These are phyloP conservation scores for Aricia agestis DNA, from an alignment of 1,140 invertebrate genomes.

Conservation along the genomic window DNA sequence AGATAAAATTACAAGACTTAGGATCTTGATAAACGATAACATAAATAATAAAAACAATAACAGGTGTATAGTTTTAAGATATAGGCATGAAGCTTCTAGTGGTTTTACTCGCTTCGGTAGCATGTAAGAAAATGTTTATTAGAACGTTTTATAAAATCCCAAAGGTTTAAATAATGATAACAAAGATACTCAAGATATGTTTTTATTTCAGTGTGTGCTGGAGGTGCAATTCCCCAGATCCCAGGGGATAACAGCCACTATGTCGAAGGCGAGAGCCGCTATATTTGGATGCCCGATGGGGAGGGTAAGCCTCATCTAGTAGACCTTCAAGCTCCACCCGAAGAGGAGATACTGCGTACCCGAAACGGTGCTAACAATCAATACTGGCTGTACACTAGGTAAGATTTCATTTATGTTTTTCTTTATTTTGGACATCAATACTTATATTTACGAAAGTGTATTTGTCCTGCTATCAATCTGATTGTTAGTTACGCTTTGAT, in stretches of 20 bases:
- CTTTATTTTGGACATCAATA: no score
- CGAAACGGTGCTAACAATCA: conserved; percentile 25
- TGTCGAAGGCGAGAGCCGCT: conserved; percentile 28
- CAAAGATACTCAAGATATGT: neutral
- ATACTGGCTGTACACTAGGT: conserved; percentile 45
- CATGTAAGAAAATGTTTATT: neutral
- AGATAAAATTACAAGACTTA: no score
- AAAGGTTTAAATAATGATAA: neutral
- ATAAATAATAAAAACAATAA: no score
- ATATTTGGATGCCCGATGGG: conserved; percentile 19
- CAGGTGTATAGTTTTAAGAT: no score
- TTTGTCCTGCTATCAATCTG: no score
- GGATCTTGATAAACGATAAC: no score
- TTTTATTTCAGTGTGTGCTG: neutral
- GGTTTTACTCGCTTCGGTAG: neutral
- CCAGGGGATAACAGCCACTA: no score
- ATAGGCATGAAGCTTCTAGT: neutral
- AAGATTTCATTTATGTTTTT: neutral
- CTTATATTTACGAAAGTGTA: no score
- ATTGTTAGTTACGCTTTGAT: no score
- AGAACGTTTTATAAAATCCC: no score
- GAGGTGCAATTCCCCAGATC: conserved; percentile 27
- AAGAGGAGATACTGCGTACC: neutral
- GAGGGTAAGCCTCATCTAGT: conserved; percentile 30
- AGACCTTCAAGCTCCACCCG: conserved; percentile 25